Evolutionary conservation across 1,140 invertebrate genomes (phyloP).

Genomic region (Eriocheir sinensis): DNA sequence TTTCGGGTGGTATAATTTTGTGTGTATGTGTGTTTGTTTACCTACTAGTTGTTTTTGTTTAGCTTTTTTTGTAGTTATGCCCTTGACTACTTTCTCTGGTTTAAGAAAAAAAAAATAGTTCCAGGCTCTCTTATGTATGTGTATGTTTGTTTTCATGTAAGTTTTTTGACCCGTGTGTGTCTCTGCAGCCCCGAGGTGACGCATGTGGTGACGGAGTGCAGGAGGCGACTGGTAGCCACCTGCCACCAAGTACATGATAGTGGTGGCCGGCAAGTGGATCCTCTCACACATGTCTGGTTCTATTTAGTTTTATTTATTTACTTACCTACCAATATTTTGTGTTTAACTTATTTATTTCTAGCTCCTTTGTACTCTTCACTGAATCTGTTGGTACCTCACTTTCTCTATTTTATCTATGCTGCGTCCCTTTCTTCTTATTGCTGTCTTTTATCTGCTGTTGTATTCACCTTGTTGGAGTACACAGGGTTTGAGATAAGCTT

Average conservation of each 20-base stretch:
- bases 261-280: slow-evolving; percentile 58
- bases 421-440: neutral
- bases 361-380: neutral
- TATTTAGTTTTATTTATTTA: neutral
- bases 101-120: neutral
- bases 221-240: neutral
- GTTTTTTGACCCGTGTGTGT: neutral
- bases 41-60: too few species aligned
- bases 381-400: neutral
- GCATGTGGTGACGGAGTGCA: slow-evolving; percentile 25
- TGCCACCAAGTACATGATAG: slow-evolving; percentile 55
- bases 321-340: neutral
- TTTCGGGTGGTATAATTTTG: too few species aligned
- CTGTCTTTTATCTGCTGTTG: too few species aligned
- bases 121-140: neutral
- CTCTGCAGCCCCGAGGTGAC: slow-evolving; percentile 41
- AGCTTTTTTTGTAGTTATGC: too few species aligned
- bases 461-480: too few species aligned
- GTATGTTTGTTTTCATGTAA: neutral
- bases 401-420: neutral
- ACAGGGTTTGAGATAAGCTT: too few species aligned
- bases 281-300: slow-evolving; percentile 53
- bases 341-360: neutral
- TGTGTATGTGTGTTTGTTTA: too few species aligned
- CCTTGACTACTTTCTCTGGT: too few species aligned